Evolutionary conservation across 2,113 vertebrate genomes (phyloP), one percentile per base, ranked within the genome.

Genomic region (Rhynchomys soricoides): DNA sequence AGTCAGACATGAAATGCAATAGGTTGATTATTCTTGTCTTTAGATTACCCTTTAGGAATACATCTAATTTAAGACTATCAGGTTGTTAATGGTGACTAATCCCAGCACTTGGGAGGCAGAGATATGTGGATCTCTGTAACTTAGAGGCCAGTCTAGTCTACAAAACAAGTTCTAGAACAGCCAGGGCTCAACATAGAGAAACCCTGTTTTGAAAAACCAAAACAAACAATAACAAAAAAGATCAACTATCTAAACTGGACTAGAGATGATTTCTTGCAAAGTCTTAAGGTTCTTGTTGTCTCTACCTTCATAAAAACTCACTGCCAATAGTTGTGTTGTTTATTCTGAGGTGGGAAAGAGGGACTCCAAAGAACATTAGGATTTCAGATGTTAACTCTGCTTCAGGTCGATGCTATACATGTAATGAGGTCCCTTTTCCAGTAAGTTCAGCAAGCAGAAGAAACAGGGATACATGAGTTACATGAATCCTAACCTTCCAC

Each of bases 191-290:
- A 73, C n/a, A 40, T 4, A 40, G n/a, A 73, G n/a, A 73, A 40
- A 40, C 7, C 71, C n/a, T 40, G n/a, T 73, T n/a, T 73, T 40
- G 21, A 73, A 73, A 73, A 71, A n/a, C 7, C 17, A 19, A 40
- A 73, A 73, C 70, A 70, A 70, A 37, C 37, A 74, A 43, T 22
- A 21, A 74, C 37, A 74, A 43, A 74, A 40, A 75, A 83, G 77
- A 88, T 93, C 95, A 94, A 34, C 22, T 90, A 5, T 91, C 55
- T 62, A 71, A 88, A 48, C 31, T 87, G 11, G 90, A 52, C 31
- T 89, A 6, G 50, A 82, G 24, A 83, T n/a, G 90, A 45, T 89
- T 90, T 71, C 40, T 89, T 73, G 89, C 24, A 22, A 86, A 86
- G 50, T 86, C 71, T 91, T 50, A 85, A 59, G 92, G 40, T 86